Percentiles rank a stretch among this genome's conserved stretches.
phyloP scores from a whole-genome alignment of 2,888 invertebrate species.

The Pristionchus japonicus region DNA sequence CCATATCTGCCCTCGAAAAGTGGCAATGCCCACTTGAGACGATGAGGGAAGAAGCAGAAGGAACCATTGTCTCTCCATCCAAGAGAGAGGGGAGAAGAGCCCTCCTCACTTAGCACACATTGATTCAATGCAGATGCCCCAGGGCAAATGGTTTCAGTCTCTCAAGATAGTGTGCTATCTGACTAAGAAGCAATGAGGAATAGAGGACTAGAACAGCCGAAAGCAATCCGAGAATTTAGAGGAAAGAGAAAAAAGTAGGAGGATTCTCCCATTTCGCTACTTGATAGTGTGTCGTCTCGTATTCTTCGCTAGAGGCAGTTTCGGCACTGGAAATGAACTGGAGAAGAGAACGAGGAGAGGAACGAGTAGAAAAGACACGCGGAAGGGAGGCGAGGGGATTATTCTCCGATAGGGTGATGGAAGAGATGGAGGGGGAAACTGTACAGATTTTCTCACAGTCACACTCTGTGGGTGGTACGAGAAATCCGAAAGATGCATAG shows the following conservation, averaged over 20 bases:
- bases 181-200: no score
- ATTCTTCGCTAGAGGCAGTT: not conserved
- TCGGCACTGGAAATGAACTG: not conserved
- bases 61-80: not conserved
- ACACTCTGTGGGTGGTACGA: not conserved
- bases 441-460: not conserved
- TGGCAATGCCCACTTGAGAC: not conserved
- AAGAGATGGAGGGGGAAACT: not conserved
- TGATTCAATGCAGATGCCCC: slow-evolving; percentile 38
- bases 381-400: not conserved
- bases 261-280: not conserved
- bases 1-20: not conserved
- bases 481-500: not conserved
- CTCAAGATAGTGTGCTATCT: no score
- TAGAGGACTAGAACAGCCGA: not conserved
- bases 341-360: not conserved
- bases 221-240: not conserved
- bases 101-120: not conserved
- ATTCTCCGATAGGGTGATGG: not conserved
- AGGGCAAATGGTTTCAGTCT: not conserved
- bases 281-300: not conserved
- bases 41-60: not conserved
- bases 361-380: not conserved
- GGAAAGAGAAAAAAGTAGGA: not conserved
- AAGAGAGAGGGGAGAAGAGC: not conserved